Evolutionary conservation across 2,888 invertebrate species (phyloP).

Genomic region (Drosophila pseudotakahashii): DNA sequence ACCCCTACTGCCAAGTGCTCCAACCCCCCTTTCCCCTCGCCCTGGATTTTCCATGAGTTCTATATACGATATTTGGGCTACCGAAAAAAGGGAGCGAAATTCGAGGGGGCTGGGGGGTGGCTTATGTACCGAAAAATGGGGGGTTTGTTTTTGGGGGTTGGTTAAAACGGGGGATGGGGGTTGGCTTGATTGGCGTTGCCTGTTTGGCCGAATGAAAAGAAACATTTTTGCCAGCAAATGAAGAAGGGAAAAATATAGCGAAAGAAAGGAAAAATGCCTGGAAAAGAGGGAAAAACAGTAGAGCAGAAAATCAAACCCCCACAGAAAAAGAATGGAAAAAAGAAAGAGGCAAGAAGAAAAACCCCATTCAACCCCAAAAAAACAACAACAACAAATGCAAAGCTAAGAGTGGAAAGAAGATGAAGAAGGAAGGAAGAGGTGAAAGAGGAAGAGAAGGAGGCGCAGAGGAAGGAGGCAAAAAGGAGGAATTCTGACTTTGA

Average conservation of each 20-base stretch:
- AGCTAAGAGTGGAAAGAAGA: constrained; percentile 3
- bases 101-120: background rate
- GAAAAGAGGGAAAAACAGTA: constrained; percentile 35
- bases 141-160: constrained; percentile 9
- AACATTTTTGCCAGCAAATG: constrained; percentile 68
- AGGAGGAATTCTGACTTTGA: constrained; percentile 71
- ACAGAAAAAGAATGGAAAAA: constrained; percentile 5
- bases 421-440: background rate
- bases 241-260: constrained; percentile 47
- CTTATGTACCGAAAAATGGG: constrained; percentile 43
- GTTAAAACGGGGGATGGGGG: constrained; percentile 20
- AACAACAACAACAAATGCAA: constrained; percentile 15
- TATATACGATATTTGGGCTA: constrained; percentile 59
- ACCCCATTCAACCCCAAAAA: constrained; percentile 33
- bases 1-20: constrained; percentile 9
- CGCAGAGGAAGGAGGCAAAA: constrained; percentile 40
- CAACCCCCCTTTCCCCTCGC: background rate
- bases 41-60: constrained; percentile 35
- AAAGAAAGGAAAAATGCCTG: constrained; percentile 64
- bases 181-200: constrained; percentile 57
- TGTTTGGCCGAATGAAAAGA: constrained; percentile 67
- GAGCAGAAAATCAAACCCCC: constrained; percentile 33
- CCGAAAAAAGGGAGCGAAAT: background rate
- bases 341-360: constrained; percentile 6
- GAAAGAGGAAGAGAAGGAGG: background rate